Base-by-base conservation (phyloP, 2,888 invertebrate species). In the Linyphia triangularis region DNA sequence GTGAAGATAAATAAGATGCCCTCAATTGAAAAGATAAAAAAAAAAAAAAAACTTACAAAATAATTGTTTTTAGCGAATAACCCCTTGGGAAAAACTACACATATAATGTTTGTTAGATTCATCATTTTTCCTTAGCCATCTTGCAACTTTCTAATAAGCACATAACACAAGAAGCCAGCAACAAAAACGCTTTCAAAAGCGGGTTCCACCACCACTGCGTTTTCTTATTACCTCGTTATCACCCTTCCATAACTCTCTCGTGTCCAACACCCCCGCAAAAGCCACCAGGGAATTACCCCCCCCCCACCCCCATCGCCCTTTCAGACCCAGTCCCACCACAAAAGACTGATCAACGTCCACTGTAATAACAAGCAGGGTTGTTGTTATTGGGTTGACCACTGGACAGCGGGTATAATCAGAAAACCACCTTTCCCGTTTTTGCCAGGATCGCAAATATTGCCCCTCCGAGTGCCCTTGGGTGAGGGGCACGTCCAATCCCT, bases 401-500 rank as follows among this genome's bases (percentile, higher is more conserved):
- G 72, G 73, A 69, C 51, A 61, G n/a, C 24, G 51, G 69, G 24
- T 26, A 75, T 85, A 85, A 85, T 78, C 85, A 85, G 85, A 85
- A 85, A n/a, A 85, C 78, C 78, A 85, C 70, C 78, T 63, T 24
- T 16, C 24, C 19, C 16, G n/a, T 10, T 59, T 5, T 22, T 70
- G 9, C 43, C 28, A 10, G 72, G 72, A 67, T 40, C 75, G 59
- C 86, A 88, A 70, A 88, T 88, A 88, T 81, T 73, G 86, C 86
- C 67, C 81, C 81, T 65, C 43, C 43, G 75, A 24, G 73, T 67
- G 86, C 67, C 57, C 63, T 51, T 28, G 30, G 22, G 30, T 81
- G 81, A 88, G 81, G 81, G 81, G 81, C 81, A 75, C 81, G 73
- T 81, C 33, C 82, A 88, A 69, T 88, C 86, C 86, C 86, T 10